Evolutionary conservation across 2,888 invertebrate species (phyloP).

Genomic region (Diaprepes abbreviatus): DNA sequence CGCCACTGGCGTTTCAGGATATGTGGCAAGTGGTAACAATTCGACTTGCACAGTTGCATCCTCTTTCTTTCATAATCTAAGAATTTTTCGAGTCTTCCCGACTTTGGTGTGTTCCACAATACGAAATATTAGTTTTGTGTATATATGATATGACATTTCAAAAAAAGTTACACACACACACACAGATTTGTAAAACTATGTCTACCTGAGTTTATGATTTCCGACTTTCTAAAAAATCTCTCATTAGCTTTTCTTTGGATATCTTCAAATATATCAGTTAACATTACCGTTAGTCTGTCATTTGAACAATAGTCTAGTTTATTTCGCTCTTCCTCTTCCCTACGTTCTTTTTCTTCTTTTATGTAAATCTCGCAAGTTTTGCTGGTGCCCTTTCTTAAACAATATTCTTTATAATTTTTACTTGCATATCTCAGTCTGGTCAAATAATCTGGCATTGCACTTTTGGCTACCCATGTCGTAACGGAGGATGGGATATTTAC

Average conservation of each 20-base stretch:
- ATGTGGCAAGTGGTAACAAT: too few relatives aligned
- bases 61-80: too few relatives aligned
- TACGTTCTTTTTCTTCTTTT: slow-evolving; percentile 48
- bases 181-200: too few relatives aligned
- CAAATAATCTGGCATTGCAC: slow-evolving; percentile 84
- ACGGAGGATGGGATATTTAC: slow-evolving; percentile 80
- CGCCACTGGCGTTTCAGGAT: too few relatives aligned
- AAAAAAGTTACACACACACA: too few relatives aligned
- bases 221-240: slow-evolving; percentile 29
- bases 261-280: slow-evolving; percentile 44
- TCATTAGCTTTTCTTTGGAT: slow-evolving; percentile 56
- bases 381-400: slow-evolving; percentile 57
- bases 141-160: too few relatives aligned
- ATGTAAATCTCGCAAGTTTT: slow-evolving; percentile 53
- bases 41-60: too few relatives aligned
- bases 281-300: slow-evolving; percentile 33
- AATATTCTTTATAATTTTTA: slow-evolving; percentile 72
- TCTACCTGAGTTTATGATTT: slow-evolving; percentile 21
- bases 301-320: slow-evolving; percentile 55
- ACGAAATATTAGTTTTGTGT: too few relatives aligned
- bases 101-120: too few relatives aligned
- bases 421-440: slow-evolving; percentile 79
- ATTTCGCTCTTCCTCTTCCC: slow-evolving; percentile 51
- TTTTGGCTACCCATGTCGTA: slow-evolving; percentile 81
- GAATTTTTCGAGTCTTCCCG: too few relatives aligned